Evolutionary conservation across 2,888 invertebrate species (phyloP).

Genomic region (Hipparchia semele): DNA sequence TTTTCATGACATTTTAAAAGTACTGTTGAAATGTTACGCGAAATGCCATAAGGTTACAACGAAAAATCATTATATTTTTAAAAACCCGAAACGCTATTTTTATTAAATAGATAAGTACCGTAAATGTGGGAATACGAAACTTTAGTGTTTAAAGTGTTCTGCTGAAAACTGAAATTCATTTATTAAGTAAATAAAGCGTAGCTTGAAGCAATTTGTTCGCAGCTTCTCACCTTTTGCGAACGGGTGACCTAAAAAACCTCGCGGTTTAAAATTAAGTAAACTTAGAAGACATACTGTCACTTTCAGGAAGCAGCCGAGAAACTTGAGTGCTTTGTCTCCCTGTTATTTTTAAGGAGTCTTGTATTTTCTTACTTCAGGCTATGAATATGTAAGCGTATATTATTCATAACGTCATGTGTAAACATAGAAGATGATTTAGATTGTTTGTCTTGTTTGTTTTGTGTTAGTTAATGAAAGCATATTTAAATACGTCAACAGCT

Average conservation of each 20-base stretch:
- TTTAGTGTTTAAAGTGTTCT: constrained; percentile 30
- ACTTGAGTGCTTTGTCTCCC: constrained; percentile 29
- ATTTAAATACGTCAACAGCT: constrained; percentile 2
- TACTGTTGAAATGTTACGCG: neutral
- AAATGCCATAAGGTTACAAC: neutral
- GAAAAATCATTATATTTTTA: neutral
- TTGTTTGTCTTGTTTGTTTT: constrained; percentile 14
- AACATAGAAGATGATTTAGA: constrained; percentile 19
- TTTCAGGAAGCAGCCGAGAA: constrained; percentile 45
- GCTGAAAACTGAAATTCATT: constrained; percentile 63
- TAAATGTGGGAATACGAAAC: constrained; percentile 24
- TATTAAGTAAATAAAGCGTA: constrained; percentile 71
- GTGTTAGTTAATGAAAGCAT: constrained; percentile 10
- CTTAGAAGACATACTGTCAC: constrained; percentile 60
- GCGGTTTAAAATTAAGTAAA: constrained; percentile 55
- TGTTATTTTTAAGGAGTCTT: constrained; percentile 28
- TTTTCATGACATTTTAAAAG: constrained; percentile 2
- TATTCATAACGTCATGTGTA: constrained; percentile 8
- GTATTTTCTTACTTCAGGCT: constrained; percentile 17
- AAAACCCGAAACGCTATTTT: neutral
- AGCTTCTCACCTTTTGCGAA: constrained; percentile 59
- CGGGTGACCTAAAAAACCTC: constrained; percentile 58
- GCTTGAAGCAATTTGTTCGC: constrained; percentile 67
- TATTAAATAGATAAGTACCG: constrained; percentile 10
- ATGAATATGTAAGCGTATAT: constrained; percentile 21